phyloP scores from a whole-genome alignment of 1,140 invertebrate genomes.

The Danaus melanippus region DNA sequence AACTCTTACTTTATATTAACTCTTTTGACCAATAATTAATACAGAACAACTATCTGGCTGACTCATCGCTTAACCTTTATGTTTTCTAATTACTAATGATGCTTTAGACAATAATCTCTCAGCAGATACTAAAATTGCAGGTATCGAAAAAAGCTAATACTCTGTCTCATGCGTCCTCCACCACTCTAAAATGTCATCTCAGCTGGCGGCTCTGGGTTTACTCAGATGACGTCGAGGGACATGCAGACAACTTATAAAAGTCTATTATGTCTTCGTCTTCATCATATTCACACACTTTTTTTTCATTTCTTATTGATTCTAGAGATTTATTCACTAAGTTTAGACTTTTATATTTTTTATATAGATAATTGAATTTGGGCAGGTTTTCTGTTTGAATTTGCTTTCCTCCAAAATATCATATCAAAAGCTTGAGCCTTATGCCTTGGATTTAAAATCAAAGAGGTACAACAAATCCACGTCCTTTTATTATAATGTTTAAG shows the following conservation, averaged over 20 bases:
- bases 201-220: too few species aligned
- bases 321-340: conserved; percentile 32
- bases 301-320: conserved; percentile 33
- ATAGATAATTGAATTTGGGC: too few species aligned
- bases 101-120: conserved; percentile 37
- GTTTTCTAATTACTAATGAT: conserved; percentile 28
- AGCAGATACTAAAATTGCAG: conserved; percentile 42
- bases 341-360: too few species aligned
- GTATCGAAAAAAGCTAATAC: conserved; percentile 39
- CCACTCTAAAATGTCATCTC: too few species aligned
- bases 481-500: conserved; percentile 40
- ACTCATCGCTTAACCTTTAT: conserved; percentile 24
- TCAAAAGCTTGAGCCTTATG: conserved; percentile 50
- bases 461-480: conserved; percentile 49
- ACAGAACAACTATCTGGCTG: conserved; percentile 17
- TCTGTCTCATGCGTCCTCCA: conserved; percentile 18
- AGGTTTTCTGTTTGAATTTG: conserved; percentile 40
- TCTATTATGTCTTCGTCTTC: conserved; percentile 40
- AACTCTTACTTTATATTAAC: conserved; percentile 21
- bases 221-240: conserved; percentile 32
- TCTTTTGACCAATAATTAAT: conserved; percentile 11
- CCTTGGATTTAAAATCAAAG: conserved; percentile 48
- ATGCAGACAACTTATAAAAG: conserved; percentile 37
- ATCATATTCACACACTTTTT: conserved; percentile 26
- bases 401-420: conserved; percentile 39